Evolutionary conservation across 2,888 invertebrate genomes (phyloP).

Genomic region (Pomacea canaliculata): DNA sequence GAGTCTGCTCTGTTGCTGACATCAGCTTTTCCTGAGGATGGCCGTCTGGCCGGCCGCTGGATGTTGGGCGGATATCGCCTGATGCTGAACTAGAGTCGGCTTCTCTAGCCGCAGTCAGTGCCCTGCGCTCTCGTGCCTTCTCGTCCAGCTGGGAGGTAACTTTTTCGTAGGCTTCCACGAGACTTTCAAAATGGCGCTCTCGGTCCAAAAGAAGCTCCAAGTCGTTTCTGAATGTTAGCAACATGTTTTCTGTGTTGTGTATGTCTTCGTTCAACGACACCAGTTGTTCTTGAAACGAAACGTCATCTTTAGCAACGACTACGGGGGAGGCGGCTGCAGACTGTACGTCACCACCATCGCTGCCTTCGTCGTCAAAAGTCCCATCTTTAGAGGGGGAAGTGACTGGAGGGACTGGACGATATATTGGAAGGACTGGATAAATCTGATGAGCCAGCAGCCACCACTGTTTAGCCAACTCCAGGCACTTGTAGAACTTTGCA

Average conservation of each 20-base stretch:
- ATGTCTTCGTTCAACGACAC: conserved; percentile 46
- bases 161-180: conserved; percentile 28
- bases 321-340: conserved; percentile 46
- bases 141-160: conserved; percentile 18
- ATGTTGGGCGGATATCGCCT: background rate
- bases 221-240: conserved; percentile 17
- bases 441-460: conserved; percentile 46
- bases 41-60: background rate
- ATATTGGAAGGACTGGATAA: conserved; percentile 39
- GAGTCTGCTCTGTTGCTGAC: conserved; percentile 10
- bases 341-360: conserved; percentile 21
- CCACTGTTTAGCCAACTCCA: conserved; percentile 62
- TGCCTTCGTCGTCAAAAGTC: background rate
- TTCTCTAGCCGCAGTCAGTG: conserved; percentile 14
- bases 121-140: conserved; percentile 9
- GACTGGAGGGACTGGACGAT: conserved; percentile 21
- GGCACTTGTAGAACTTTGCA: conserved; percentile 60
- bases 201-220: conserved; percentile 22
- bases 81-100: background rate
- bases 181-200: conserved; percentile 27
- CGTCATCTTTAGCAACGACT: conserved; percentile 48
- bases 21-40: conserved; percentile 2
- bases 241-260: conserved; percentile 24
- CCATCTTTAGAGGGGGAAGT: background rate
- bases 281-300: conserved; percentile 36